Evolutionary conservation across 2,113 vertebrate species (phyloP).

Genomic region (Neomonachus schauinslandi): DNA sequence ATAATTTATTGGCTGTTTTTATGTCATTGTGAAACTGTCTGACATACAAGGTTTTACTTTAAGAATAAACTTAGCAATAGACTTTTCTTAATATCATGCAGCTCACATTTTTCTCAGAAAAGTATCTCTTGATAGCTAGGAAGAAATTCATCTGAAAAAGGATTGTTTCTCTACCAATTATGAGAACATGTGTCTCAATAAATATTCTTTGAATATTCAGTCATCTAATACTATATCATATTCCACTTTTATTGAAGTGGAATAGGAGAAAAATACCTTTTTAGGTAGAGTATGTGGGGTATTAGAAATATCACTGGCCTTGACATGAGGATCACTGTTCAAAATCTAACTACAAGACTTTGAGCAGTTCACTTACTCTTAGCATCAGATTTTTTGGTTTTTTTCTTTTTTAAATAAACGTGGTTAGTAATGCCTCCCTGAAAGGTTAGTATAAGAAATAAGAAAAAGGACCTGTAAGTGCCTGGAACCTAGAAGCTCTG

Average conservation of each 20-base stretch:
- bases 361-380: neutral
- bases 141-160: neutral
- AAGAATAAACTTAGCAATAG: neutral
- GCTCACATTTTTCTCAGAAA: neutral
- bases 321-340: neutral
- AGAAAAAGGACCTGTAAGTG: neutral
- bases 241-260: neutral
- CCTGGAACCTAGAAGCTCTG: neutral
- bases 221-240: neutral
- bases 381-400: neutral
- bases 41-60: neutral
- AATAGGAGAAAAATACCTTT: neutral
- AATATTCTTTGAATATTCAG: neutral
- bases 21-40: neutral
- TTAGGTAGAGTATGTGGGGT: neutral
- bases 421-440: neutral
- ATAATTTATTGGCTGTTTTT: neutral
- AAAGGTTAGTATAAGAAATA: neutral
- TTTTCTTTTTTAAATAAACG: neutral
- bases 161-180: neutral
- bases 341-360: neutral
- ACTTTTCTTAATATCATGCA: neutral
- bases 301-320: neutral
- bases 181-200: neutral
- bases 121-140: neutral